These are phyloP conservation scores for Archips xylosteana DNA, from an alignment of 2,888 invertebrate species.

Conservation along the genomic window DNA sequence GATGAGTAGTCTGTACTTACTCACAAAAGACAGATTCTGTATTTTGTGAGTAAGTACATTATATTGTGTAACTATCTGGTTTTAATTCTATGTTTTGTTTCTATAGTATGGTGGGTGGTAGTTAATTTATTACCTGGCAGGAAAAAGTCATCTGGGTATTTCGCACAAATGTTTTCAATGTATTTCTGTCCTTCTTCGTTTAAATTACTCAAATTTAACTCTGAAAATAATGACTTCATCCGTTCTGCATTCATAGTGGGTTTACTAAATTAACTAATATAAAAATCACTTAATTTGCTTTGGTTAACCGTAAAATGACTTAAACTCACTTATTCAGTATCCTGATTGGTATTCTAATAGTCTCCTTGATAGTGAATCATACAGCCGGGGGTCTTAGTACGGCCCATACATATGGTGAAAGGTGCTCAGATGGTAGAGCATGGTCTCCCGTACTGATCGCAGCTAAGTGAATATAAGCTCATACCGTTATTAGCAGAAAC, in stretches of 20 bases:
- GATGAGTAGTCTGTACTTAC: too few species aligned
- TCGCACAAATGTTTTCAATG: constrained; percentile 32
- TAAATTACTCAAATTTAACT: not conserved
- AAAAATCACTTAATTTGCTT: not conserved
- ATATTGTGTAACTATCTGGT: not conserved
- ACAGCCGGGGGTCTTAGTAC: too few species aligned
- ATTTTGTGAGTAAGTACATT: not conserved
- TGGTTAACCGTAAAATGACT: constrained; percentile 1
- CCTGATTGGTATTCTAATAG: too few species aligned
- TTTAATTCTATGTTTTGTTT: not conserved
- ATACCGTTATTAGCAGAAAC: too few species aligned
- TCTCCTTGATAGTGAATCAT: too few species aligned
- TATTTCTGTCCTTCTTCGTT: constrained; percentile 27
- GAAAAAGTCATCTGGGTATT: constrained; percentile 32
- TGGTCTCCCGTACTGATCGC: too few species aligned
- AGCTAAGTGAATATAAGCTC: too few species aligned
- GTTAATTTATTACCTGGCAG: constrained; percentile 30
- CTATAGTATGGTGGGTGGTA: not conserved
- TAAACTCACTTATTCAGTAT: not conserved
- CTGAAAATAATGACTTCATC: constrained; percentile 44
- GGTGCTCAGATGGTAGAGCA: too few species aligned
- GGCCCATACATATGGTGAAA: too few species aligned
- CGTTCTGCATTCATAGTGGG: constrained; percentile 39
- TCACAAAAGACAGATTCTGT: too few species aligned
- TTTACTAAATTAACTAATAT: constrained; percentile 35